Percentiles rank a stretch among this genome's conserved stretches.
These are phyloP conservation scores for Polyommatus icarus DNA, from an alignment of 2,888 invertebrate species.

Conservation along the genomic window DNA sequence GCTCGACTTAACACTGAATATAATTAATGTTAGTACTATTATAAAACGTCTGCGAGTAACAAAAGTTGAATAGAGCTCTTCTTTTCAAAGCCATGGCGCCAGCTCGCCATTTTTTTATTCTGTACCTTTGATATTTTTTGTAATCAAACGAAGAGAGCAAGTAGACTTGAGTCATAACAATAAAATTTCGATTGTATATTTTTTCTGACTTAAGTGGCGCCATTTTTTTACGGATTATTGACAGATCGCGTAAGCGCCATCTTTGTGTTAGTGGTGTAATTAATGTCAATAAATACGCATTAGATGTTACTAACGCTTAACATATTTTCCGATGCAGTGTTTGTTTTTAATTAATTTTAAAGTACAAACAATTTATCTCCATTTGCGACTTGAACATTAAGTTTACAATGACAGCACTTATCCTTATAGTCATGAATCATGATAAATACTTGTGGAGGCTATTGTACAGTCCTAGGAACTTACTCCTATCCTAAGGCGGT, in stretches of 20 bases:
- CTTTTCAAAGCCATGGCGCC: constrained; percentile 43
- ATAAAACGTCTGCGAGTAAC: constrained; percentile 38
- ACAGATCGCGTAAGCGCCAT: constrained; percentile 53
- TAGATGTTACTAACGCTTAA: constrained; percentile 2
- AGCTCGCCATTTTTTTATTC: constrained; percentile 30
- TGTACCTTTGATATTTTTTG: constrained; percentile 31
- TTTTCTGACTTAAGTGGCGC: constrained; percentile 48
- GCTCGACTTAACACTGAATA: constrained; percentile 55
- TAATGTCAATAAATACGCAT: constrained; percentile 22
- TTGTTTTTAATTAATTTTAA: constrained; percentile 26
- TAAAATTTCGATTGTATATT: constrained; percentile 27
- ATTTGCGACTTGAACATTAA: constrained; percentile 10
- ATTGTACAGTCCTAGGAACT: neutral
- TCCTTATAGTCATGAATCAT: neutral
- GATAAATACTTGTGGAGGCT: neutral
- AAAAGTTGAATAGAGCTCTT: constrained; percentile 41
- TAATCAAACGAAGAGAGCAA: constrained; percentile 54
- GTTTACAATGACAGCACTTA: constrained; percentile 4
- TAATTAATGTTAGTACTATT: constrained; percentile 65
- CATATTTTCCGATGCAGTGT: constrained; percentile 18
- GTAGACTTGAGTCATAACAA: constrained; percentile 36
- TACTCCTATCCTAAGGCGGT: neutral
- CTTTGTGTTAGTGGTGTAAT: constrained; percentile 25
- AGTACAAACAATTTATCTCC: constrained; percentile 15
- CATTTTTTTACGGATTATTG: constrained; percentile 43